Conservation (phyloP, 1,140 invertebrate genomes). For the Anastrepha obliqua region DNA sequence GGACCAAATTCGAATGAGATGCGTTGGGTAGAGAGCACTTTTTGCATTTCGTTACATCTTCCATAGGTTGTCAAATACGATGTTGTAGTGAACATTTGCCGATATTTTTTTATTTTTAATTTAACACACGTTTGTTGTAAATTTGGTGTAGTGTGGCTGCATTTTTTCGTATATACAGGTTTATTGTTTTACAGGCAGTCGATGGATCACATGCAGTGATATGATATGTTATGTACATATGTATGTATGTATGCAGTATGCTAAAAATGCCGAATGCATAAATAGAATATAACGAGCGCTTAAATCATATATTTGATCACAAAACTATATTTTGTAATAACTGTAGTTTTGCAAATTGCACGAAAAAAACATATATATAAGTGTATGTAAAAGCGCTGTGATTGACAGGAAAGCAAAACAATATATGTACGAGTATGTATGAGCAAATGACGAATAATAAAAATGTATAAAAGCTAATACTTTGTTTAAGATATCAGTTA, state of each 20-base stretch:
- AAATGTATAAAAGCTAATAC: background rate
- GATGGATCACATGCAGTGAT: conserved; percentile 16
- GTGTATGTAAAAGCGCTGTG: conserved; percentile 31
- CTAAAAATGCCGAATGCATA: background rate
- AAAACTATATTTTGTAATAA: conserved; percentile 53
- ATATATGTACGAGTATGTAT: background rate
- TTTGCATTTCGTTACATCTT: background rate
- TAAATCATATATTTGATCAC: background rate
- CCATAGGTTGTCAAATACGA: background rate
- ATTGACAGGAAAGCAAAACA: background rate
- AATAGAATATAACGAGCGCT: background rate
- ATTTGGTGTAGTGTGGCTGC: background rate
- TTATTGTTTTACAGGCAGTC: conserved; percentile 23
- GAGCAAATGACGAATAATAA: background rate
- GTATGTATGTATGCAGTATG: conserved; percentile 32
- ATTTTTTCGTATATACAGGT: conserved; percentile 38
- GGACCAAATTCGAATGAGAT: conserved; percentile 71
- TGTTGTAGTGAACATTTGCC: background rate
- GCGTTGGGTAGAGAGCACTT: background rate
- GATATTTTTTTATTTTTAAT: background rate
- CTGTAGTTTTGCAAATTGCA: background rate
- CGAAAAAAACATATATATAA: background rate
- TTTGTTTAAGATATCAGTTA: background rate
- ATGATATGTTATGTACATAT: conserved; percentile 42
- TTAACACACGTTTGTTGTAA: conserved; percentile 5